Evolutionary conservation across 1,140 invertebrate genomes (phyloP), one percentile per base, ranked within the genome.

Genomic region (Megathymus violae): DNA sequence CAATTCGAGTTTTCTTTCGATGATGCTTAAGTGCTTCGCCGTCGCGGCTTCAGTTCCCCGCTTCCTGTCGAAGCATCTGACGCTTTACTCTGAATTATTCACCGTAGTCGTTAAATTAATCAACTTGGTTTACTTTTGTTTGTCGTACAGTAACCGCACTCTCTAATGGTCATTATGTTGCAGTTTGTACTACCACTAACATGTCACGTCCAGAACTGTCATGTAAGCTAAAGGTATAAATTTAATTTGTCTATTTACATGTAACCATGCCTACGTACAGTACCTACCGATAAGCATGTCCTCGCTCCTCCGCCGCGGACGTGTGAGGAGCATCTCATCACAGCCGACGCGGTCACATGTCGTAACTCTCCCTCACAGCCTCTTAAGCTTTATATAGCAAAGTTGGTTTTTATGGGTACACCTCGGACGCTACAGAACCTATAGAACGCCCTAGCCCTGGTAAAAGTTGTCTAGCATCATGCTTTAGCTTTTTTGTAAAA

Each of bases 161-260:
- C 71, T 84, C 86, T 90, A 91, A 91, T 91, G 87, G 88, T 91
- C 84, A 89, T 91, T 91, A 91, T 89, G 88, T 91, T 91, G 88
- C 88, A 89, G 88, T 91, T 88, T 91, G 85, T 89, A 86, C 86
- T 89, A 87, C 88, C 88, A 91, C 88, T 91, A 91, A 91, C 88
- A 91, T 91, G 87, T 91, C 86, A 91, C 88, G 85, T 88, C 88
- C 88, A 91, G 87, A 91, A 88, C 83, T 91, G 86, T 91, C 88
- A 91, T 91, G 88, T 91, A 89, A 91, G 88, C 86, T 91, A 91
- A 89, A 91, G 88, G 88, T 91, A 89, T 91, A 88, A 85, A 79
- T 88, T 88, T 84, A 83, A 83, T 91, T 89, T 88, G 84, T 83
- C 84, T 90, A 81, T 89, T 89, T 85, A 88, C 79, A 88, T 90